phyloP scores from a whole-genome alignment of 2,113 vertebrate genomes.

The Saguinus midas region DNA sequence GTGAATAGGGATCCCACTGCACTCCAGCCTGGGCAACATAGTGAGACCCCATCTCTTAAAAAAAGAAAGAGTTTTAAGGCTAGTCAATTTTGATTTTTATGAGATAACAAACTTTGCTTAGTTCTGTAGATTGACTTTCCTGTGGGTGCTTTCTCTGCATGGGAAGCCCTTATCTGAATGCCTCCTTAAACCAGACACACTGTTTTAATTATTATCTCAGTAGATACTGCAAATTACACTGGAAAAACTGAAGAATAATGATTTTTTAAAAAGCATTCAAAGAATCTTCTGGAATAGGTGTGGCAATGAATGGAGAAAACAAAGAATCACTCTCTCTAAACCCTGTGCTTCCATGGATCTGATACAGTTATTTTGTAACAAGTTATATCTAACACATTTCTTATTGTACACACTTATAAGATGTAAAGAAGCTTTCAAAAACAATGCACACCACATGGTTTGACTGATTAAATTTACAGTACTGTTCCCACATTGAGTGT shows the following conservation, averaged over 20 bases:
- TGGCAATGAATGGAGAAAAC: neutral
- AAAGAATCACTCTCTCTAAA: neutral
- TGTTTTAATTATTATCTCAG: neutral
- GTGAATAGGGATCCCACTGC: too few species aligned
- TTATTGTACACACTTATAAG: neutral
- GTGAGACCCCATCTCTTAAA: too few species aligned
- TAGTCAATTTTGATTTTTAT: neutral
- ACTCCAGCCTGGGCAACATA: too few species aligned
- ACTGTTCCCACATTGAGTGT: too few species aligned
- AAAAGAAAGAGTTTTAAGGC: neutral
- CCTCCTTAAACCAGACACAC: neutral
- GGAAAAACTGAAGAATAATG: slow-evolving; percentile 13
- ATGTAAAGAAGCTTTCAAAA: neutral
- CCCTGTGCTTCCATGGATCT: neutral
- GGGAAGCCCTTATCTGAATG: neutral
- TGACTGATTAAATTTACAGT: neutral
- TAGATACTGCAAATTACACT: neutral
- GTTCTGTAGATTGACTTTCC: neutral
- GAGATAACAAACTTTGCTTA: neutral
- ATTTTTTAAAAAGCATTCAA: neutral
- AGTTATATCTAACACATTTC: neutral
- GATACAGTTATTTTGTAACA: neutral
- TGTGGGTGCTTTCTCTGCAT: neutral
- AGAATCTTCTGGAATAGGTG: neutral
- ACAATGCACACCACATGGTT: neutral